Evolutionary conservation across 2,797 vertebrate species (phyloP), one percentile per base, ranked within the genome.

Genomic region (Phoeniculus purpureus): DNA sequence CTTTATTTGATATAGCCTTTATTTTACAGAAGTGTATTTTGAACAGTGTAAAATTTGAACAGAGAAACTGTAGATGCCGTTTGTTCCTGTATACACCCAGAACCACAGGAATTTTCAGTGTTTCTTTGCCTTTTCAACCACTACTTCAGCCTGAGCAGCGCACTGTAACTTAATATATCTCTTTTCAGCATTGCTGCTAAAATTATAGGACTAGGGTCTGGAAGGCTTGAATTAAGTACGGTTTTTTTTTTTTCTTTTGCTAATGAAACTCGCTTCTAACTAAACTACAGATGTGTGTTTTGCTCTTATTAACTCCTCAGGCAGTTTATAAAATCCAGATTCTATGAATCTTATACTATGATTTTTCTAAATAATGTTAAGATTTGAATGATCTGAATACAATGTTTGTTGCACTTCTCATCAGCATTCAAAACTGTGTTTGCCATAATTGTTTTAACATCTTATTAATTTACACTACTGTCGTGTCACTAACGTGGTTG

Each of bases 41-140:
- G n/a, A n/a, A n/a, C n/a, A n/a, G n/a, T n/a, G n/a, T n/a, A 26
- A 2, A 66, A 43, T 93, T 96, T 96, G 86, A 95, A 71, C 70
- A 91, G 74, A 95, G 81, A 87, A 94, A 59, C 92, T 94, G 74
- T 95, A 94, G 95, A 93, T 95, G 81, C 70, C 55, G 56, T 96
- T 96, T 97, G 83, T 93, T 86, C 97, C 93, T 97, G 95, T 95
- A 85, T 96, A 95, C 93, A 92, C 76, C 85, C 93, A 93, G 91
- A 95, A 94, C 97, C 97, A 94, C 93, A 97, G 96, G 96, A 97
- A 97, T 97, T 97, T 92, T 96, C 90, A 90, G 88, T 68, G 95
- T 92, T 29, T 48, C 32, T 75, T 45, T 27, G 8, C 14, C 2
- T 72, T 85, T 94, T 92, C 85, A 96, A 83, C 85, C 89, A 32